A percentile compares a stretch with the other conserved stretches of the same genome.
Evolutionary conservation across 2,797 vertebrate species (phyloP).

Genomic region (Lagocephalus sceleratus): DNA sequence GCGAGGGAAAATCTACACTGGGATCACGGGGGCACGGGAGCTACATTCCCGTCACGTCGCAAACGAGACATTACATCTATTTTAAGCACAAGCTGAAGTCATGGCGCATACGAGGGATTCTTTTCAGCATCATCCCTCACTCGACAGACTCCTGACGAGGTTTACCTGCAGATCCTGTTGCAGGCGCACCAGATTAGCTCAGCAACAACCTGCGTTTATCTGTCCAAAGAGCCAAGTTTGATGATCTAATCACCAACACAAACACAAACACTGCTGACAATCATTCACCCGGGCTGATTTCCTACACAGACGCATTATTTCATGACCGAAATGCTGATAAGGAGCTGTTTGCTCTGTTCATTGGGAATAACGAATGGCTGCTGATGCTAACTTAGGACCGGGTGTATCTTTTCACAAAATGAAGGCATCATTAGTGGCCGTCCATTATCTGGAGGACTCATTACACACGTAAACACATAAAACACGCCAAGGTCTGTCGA

Average conservation of each 20-base stretch:
- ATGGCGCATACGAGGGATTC: conserved; percentile 28
- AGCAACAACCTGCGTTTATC: conserved; percentile 6
- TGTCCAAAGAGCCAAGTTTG: conserved; percentile 4
- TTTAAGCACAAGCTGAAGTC: conserved; percentile 18
- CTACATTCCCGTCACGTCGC: background rate
- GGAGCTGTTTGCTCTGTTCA: conserved; percentile 10
- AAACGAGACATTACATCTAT: conserved; percentile 2
- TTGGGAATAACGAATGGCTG: conserved; percentile 23
- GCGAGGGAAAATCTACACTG: too few relatives aligned
- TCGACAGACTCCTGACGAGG: conserved; percentile 7
- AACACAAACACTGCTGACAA: conserved; percentile 4
- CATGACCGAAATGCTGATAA: conserved; percentile 20
- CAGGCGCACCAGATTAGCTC: conserved; percentile 16
- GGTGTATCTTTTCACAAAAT: background rate
- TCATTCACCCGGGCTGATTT: background rate
- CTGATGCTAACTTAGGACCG: conserved; percentile 9
- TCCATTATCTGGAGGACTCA: too few relatives aligned
- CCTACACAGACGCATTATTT: background rate
- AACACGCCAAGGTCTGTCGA: background rate
- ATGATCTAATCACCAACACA: conserved; percentile 18
- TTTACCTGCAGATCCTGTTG: conserved; percentile 22
- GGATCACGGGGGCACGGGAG: too few relatives aligned
- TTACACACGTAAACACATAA: too few relatives aligned
- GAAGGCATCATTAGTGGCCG: too few relatives aligned
- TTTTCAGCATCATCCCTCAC: conserved; percentile 36